phyloP scores from a whole-genome alignment of 2,113 vertebrate genomes.

The Antechinus flavipes region DNA sequence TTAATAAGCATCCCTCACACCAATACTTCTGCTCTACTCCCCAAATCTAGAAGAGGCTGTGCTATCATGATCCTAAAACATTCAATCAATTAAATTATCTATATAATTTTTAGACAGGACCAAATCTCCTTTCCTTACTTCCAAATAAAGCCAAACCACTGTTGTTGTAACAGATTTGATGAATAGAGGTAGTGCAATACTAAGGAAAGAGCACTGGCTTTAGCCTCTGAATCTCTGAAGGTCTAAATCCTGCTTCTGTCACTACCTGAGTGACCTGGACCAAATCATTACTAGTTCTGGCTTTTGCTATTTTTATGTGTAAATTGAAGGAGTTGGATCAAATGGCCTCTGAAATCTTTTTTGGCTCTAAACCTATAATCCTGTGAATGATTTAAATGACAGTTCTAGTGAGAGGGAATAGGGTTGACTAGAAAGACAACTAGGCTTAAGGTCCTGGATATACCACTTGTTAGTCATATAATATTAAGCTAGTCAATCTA shows the following conservation, averaged over 20 bases:
- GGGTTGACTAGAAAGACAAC: neutral
- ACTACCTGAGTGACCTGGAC: neutral
- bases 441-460: neutral
- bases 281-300: neutral
- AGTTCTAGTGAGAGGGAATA: neutral
- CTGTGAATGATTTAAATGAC: neutral
- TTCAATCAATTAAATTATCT: neutral
- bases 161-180: too few species aligned
- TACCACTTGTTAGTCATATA: neutral
- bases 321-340: neutral
- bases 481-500: neutral
- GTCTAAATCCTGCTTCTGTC: neutral
- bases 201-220: too few species aligned
- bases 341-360: neutral
- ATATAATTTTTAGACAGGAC: too few species aligned
- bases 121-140: too few species aligned
- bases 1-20: too few species aligned
- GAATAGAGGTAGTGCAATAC: too few species aligned
- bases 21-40: too few species aligned
- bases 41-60: neutral
- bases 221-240: too few species aligned
- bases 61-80: fast-evolving
- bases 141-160: too few species aligned
- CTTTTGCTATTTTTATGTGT: neutral
- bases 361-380: neutral